Base-by-base conservation (phyloP, 1,140 invertebrate species). In the Bombus breviceps region DNA sequence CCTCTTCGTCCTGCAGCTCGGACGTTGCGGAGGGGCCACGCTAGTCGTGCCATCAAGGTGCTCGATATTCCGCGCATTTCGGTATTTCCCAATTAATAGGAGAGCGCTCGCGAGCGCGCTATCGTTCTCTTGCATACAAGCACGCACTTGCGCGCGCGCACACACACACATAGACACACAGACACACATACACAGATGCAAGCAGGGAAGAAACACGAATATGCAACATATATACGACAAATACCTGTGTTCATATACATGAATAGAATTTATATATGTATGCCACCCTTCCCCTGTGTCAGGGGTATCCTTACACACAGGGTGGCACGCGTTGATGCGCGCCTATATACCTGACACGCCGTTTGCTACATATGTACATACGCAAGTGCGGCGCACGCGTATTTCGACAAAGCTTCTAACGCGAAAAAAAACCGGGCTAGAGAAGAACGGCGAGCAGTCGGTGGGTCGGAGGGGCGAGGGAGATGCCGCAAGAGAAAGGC, bases 61-160 rank as follows among this genome's bases (percentile, higher is more conserved):
- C 89, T 90, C 89, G 89, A 90, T 90, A 90, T 89, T 90, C 89
- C 89, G 89, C 88, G 89, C 89, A 90, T 90, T 90, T 90, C 86
- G 88, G 85, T 90, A 90, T 90, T 90, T 90, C 88, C 89, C 89
- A 90, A 90, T 90, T 90, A 90, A 90, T 90, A 90, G 88, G 86
- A 90, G 85, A 78, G 88, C 85, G 62, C 34, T 34, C 81, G 85
- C 81, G 88, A 77, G 72, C 28, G 41, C 13, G 71, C 62, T 59
- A 66, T 43, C 43, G 47, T 53, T 53, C 47, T 6, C 47, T 53
- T 53, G 47, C 47, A 53, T 53, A 53, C 47, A 53, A 53, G 47
- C 47, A 8, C 15, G 13, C 10, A 18, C 6, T 1, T 34, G 1
- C 32, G 6, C 13, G 32, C n/a, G 18, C 32, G 37, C 37, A 1